A percentile compares a stretch with the other conserved stretches of the same genome.
Evolutionary conservation across 2,888 invertebrate genomes (phyloP).

Genomic region (Idaea dimidiata): DNA sequence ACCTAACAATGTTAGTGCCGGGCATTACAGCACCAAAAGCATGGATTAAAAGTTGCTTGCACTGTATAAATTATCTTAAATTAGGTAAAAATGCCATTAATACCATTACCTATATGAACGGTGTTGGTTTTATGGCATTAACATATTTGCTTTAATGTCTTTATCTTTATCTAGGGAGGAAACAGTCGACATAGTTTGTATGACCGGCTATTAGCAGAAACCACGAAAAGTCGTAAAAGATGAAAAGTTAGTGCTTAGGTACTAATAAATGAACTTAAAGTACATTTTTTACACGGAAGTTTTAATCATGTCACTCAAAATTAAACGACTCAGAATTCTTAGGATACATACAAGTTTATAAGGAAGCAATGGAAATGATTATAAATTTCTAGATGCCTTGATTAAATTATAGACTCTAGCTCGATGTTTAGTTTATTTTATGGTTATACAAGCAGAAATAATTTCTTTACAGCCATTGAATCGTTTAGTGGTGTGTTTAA

Average conservation of each 20-base stretch:
- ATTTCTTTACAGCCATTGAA: constrained; percentile 55
- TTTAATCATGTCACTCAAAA: neutral
- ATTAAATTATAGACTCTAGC: constrained; percentile 37
- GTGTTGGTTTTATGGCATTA: too few species aligned
- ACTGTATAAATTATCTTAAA: too few species aligned
- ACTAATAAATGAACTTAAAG: neutral
- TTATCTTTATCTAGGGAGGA: too few species aligned
- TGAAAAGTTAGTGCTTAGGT: neutral
- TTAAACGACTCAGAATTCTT: neutral
- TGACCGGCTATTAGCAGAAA: too few species aligned
- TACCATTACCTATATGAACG: too few species aligned
- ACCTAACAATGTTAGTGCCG: too few species aligned
- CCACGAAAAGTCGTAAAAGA: too few species aligned
- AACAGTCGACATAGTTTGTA: too few species aligned
- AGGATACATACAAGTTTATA: constrained; percentile 10
- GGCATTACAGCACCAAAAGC: too few species aligned
- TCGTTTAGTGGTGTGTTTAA: constrained; percentile 53
- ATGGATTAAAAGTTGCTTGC: too few species aligned
- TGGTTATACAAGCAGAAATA: constrained; percentile 44
- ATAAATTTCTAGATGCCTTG: constrained; percentile 30
- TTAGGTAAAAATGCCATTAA: too few species aligned
- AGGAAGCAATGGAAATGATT: constrained; percentile 23
- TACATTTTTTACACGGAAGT: neutral
- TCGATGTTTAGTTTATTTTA: constrained; percentile 30
- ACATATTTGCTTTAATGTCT: too few species aligned